These are phyloP conservation scores for Caloenas nicobarica DNA, from an alignment of 2,113 vertebrate genomes.

Conservation along the genomic window DNA sequence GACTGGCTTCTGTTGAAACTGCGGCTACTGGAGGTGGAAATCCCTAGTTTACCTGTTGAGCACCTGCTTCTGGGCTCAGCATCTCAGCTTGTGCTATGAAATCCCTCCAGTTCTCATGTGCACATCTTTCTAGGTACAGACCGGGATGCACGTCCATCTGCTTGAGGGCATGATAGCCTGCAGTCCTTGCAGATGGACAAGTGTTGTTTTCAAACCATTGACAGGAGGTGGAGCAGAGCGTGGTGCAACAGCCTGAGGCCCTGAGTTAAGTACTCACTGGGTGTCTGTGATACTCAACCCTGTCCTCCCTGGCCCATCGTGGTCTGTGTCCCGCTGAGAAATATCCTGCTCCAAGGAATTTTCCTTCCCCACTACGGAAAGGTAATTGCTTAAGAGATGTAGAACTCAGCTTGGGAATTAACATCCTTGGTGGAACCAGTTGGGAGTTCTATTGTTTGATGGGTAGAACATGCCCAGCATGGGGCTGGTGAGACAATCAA, in stretches of 20 bases:
- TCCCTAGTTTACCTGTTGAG: not conserved
- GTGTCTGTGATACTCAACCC: not conserved
- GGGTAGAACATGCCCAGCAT: accelerated
- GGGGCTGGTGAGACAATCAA: accelerated
- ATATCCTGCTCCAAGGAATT: not conserved
- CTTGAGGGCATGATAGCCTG: not conserved
- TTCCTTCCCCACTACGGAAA: accelerated
- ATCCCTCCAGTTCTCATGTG: not conserved
- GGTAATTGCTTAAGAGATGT: accelerated
- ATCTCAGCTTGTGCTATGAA: accelerated
- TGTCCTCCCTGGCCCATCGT: not conserved
- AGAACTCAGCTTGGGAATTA: not conserved
- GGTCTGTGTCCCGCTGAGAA: not conserved
- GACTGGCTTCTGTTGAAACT: not conserved
- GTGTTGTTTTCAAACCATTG: not conserved
- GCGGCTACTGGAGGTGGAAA: not conserved
- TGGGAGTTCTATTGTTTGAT: not conserved
- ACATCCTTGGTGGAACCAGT: not conserved
- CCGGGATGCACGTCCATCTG: not conserved
- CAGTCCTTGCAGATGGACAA: accelerated
- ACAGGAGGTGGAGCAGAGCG: not conserved
- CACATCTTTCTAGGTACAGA: not conserved
- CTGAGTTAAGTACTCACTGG: not conserved
- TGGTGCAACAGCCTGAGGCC: not conserved
- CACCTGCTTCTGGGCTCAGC: not conserved